A percentile compares a stretch with the other conserved stretches of the same genome.
These are phyloP conservation scores for Drosophila paramelanica DNA, from an alignment of 2,888 invertebrate genomes.

Conservation along the genomic window DNA sequence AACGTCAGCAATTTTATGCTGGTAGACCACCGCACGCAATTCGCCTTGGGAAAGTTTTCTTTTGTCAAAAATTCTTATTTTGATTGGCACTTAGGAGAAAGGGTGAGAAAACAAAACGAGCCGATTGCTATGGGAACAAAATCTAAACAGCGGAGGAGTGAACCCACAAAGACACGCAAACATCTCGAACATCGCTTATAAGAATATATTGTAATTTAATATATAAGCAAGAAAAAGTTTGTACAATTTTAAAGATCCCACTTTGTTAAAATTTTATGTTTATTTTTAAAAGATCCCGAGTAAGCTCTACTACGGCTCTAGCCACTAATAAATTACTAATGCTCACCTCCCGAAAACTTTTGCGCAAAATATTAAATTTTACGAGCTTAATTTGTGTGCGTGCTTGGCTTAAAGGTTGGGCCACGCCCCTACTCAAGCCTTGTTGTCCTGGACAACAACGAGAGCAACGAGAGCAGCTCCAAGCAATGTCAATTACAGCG, in stretches of 20 bases:
- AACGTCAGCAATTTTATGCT: constrained; percentile 79
- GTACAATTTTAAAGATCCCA: constrained; percentile 55
- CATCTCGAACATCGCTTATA: background rate
- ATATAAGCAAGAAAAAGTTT: background rate
- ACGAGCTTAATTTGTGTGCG: constrained; percentile 80
- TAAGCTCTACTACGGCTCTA: constrained; percentile 25
- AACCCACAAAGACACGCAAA: constrained; percentile 38
- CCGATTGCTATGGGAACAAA: constrained; percentile 63
- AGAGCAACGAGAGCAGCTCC: constrained; percentile 23
- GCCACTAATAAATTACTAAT: constrained; percentile 72
- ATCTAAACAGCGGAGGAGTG: constrained; percentile 9
- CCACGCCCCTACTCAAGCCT: background rate
- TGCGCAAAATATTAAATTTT: constrained; percentile 77
- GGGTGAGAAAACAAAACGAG: constrained; percentile 61
- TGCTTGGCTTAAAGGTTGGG: constrained; percentile 59
- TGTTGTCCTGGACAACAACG: constrained; percentile 57
- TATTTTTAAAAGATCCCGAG: constrained; percentile 16
- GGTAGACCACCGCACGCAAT: constrained; percentile 72
- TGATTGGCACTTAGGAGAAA: constrained; percentile 75
- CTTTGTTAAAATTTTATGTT: constrained; percentile 64
- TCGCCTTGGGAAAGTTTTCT: constrained; percentile 75
- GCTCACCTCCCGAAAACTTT: constrained; percentile 55
- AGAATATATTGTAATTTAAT: constrained; percentile 11
- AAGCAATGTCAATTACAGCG: constrained; percentile 76
- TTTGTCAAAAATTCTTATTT: constrained; percentile 69